These are phyloP conservation scores for Takifugu flavidus DNA, from an alignment of 2,113 vertebrate species.

Conservation along the genomic window DNA sequence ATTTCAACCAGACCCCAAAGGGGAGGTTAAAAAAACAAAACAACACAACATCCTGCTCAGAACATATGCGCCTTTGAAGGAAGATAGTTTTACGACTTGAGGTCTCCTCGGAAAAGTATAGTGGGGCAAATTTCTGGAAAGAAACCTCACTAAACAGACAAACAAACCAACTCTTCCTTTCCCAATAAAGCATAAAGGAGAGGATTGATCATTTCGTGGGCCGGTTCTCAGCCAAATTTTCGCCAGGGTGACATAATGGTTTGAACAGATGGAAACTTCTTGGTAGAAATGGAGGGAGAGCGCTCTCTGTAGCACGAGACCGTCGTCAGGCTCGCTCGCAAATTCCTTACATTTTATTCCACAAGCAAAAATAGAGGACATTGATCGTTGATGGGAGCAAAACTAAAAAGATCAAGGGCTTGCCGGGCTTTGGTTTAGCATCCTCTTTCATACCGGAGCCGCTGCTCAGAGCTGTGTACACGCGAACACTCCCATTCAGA, in stretches of 20 bases:
- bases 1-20: slow-evolving; percentile 32
- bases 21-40: slow-evolving; percentile 18
- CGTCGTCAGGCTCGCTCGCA: slow-evolving; percentile 19
- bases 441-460: slow-evolving; percentile 36
- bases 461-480: slow-evolving; percentile 5
- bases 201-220: slow-evolving; percentile 11
- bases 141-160: slow-evolving; percentile 4
- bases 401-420: slow-evolving; percentile 40
- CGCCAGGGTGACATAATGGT: slow-evolving; percentile 46
- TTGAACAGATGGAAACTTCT: slow-evolving; percentile 63
- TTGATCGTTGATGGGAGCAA: slow-evolving; percentile 33
- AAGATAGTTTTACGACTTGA: slow-evolving; percentile 45
- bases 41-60: slow-evolving; percentile 33
- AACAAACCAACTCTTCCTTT: not conserved
- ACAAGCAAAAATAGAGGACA: slow-evolving; percentile 48
- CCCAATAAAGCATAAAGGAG: slow-evolving; percentile 26
- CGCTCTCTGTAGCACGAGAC: slow-evolving; percentile 41
- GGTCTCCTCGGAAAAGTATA: slow-evolving; percentile 39
- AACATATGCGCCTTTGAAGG: slow-evolving; percentile 47
- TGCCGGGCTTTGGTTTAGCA: slow-evolving; percentile 14
- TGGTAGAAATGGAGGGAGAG: slow-evolving; percentile 40
- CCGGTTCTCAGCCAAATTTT: slow-evolving; percentile 5
- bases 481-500: slow-evolving; percentile 23
- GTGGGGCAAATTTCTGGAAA: slow-evolving; percentile 6
- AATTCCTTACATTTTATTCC: slow-evolving; percentile 65